These are phyloP conservation scores for Anoura caudifer DNA, from an alignment of 2,113 vertebrate species.

Conservation along the genomic window DNA sequence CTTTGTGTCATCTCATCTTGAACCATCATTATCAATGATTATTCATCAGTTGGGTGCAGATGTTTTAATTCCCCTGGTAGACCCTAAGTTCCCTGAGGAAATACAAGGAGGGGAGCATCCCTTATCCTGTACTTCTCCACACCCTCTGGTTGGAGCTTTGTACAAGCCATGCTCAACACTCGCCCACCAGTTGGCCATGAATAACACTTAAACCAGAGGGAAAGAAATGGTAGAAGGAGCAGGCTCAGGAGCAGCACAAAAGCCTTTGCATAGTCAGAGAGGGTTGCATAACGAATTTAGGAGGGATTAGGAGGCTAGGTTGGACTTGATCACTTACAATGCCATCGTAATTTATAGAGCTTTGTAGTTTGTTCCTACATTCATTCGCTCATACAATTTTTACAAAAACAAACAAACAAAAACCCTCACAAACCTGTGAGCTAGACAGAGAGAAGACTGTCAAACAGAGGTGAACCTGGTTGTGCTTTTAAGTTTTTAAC, in stretches of 20 bases:
- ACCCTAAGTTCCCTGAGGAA: neutral
- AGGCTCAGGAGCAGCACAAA: neutral
- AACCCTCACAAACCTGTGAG: neutral
- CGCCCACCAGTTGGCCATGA: neutral
- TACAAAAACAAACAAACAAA: neutral
- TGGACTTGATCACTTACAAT: neutral
- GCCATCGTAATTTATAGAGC: neutral
- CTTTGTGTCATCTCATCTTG: neutral
- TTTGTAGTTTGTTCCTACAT: neutral
- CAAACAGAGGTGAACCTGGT: neutral
- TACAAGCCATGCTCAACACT: neutral
- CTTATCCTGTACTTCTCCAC: neutral
- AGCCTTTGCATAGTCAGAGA: neutral
- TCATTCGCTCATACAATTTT: neutral
- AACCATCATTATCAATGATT: neutral
- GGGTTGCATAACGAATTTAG: neutral
- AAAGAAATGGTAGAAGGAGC: neutral
- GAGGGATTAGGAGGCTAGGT: neutral
- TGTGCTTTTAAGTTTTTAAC: neutral
- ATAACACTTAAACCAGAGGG: neutral
- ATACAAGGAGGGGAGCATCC: neutral
- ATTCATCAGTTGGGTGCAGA: neutral
- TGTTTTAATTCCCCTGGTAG: neutral
- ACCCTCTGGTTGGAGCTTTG: neutral
- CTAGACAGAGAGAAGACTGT: neutral